phyloP scores from a whole-genome alignment of 2,888 invertebrate genomes.

The Tenodera sinensis region DNA sequence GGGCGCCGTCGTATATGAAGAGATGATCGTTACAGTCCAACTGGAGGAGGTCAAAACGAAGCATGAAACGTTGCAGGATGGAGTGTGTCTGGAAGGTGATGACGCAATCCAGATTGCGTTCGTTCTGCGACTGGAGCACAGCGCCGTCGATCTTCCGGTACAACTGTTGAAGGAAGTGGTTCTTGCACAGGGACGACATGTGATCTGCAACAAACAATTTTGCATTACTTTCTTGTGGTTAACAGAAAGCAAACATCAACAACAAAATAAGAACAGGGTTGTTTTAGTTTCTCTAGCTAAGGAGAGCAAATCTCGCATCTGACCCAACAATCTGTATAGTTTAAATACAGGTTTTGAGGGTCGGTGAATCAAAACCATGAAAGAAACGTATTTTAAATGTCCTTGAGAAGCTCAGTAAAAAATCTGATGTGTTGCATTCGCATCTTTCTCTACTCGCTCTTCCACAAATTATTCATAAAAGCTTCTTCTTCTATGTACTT shows the following conservation, averaged over 20 bases:
- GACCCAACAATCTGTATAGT: too few species aligned
- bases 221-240: not conserved
- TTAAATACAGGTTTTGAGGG: too few species aligned
- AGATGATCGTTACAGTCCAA: slow-evolving; percentile 93
- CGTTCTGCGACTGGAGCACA: slow-evolving; percentile 84
- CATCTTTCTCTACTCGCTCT: too few species aligned
- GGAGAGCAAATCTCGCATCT: not conserved
- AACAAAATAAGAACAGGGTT: not conserved
- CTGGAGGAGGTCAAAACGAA: slow-evolving; percentile 86
- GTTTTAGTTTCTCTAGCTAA: not conserved
- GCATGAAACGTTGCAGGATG: slow-evolving; percentile 89
- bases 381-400: too few species aligned
- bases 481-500: too few species aligned
- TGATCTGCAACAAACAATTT: slow-evolving; percentile 63
- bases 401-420: too few species aligned
- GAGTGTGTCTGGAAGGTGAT: slow-evolving; percentile 94
- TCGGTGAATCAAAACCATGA: too few species aligned
- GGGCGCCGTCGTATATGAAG: slow-evolving; percentile 88
- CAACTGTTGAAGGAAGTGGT: slow-evolving; percentile 81
- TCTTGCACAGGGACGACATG: slow-evolving; percentile 86
- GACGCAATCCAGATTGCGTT: slow-evolving; percentile 85
- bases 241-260: not conserved
- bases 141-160: slow-evolving; percentile 91
- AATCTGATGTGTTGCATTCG: too few species aligned
- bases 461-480: too few species aligned